Base-by-base conservation (phyloP, 2,888 invertebrate species). In the Coleophora flavipennella region DNA sequence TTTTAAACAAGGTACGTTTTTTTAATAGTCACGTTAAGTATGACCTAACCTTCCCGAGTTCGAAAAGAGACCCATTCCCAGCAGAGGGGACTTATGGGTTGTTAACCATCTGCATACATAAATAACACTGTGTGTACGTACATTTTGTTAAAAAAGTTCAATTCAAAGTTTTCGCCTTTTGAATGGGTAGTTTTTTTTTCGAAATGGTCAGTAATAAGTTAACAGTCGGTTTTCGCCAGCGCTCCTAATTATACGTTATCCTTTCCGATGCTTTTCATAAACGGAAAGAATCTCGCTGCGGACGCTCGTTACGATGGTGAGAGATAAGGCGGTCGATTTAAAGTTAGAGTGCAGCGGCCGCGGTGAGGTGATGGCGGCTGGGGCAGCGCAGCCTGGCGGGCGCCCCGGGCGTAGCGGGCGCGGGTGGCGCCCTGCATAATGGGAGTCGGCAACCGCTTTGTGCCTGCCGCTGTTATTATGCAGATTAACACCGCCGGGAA, bases 401-500 rank as follows among this genome's bases (percentile, higher is more conserved):
- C 14, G 12, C 9, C 34, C 6, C 7, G 27, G 50, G 45, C 47
- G 39, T n/a, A n/a, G n/a, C 45, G 46, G 44, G 41, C 67, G 70
- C 66, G 80, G 77, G 77, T 85, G 80, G 81, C 79, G 84, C 77
- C 76, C 74, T 62, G 68, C 64, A 71, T 81, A 81, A 80, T 80
- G 76, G 74, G 68, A 66, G 79, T 72, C 81, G 77, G 83, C 80
- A 65, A 69, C 60, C 71, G 75, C 80, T 81, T 81, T 81, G 80
- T 78, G 66, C 62, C 70, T 64, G 72, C 69, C 73, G 80, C 76
- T 81, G 78, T 81, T 83, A 84, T 84, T 84, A 84, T 84, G 84
- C 84, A 84, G 84, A 84, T 84, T 81, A 81, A 81, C 84, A 83
- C 83, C 80, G 79, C 65, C 80, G 80, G 83, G 84, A 83, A 83